A percentile compares a stretch with the other conserved stretches of the same genome.
phyloP scores from a whole-genome alignment of 2,888 invertebrate species.

The Volucella zonaria region DNA sequence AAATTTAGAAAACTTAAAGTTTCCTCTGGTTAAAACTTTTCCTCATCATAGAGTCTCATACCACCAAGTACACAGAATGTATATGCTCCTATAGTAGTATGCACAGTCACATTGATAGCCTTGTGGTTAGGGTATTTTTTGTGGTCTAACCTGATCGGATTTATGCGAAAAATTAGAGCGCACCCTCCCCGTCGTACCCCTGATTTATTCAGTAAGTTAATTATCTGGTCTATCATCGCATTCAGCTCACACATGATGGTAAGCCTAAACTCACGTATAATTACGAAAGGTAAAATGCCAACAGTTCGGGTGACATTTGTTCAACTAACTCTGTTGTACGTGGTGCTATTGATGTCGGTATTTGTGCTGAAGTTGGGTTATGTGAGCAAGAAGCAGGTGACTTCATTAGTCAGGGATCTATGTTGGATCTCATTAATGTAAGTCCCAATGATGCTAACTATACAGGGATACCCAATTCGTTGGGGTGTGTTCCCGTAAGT shows the following conservation, averaged over 20 bases:
- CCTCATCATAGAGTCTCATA: too few relatives aligned
- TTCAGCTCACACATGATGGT: conserved; percentile 41
- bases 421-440: conserved; percentile 61
- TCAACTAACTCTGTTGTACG: conserved; percentile 47
- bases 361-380: neutral
- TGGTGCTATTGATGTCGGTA: neutral
- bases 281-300: conserved; percentile 53
- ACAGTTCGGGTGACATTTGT: conserved; percentile 61
- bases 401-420: conserved; percentile 65
- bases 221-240: conserved; percentile 65
- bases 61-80: too few relatives aligned
- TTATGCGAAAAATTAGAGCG: conserved; percentile 12
- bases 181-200: conserved; percentile 5
- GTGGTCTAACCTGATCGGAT: conserved; percentile 44
- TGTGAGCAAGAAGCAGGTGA: conserved; percentile 41
- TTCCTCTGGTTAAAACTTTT: conserved; percentile 47
- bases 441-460: conserved; percentile 43
- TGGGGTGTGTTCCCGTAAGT: conserved; percentile 36
- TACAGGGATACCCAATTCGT: neutral
- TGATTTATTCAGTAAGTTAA: conserved; percentile 66
- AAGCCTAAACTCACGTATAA: conserved; percentile 59
- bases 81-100: conserved; percentile 37
- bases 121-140: conserved; percentile 44
- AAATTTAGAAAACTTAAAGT: conserved; percentile 34
- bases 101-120: conserved; percentile 37